These are phyloP conservation scores for Emydocephalus ijimae DNA, from an alignment of 2,113 vertebrate species.

Conservation along the genomic window DNA sequence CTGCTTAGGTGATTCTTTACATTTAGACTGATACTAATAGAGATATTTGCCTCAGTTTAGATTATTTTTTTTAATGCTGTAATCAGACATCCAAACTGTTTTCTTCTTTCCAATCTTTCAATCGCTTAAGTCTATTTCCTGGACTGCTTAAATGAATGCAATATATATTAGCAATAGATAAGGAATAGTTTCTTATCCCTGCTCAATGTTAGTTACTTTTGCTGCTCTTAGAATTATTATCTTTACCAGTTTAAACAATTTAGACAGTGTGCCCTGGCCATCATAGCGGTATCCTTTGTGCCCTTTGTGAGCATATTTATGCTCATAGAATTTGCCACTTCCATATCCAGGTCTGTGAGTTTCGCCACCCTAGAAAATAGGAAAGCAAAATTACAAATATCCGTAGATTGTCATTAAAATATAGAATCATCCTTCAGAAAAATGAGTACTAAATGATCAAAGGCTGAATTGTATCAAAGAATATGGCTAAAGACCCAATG, in stretches of 20 bases:
- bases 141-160: background rate
- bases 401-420: background rate
- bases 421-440: background rate
- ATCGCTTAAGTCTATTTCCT: background rate
- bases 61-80: background rate
- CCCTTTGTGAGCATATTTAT: slow-evolving; percentile 79
- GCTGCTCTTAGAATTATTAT: slow-evolving; percentile 30
- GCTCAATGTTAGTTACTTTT: background rate
- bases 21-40: background rate
- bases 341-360: slow-evolving; percentile 76
- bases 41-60: background rate
- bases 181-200: background rate
- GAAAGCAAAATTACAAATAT: slow-evolving; percentile 54
- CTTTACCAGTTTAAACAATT: slow-evolving; percentile 97
- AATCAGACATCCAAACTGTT: background rate
- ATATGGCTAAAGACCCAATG: background rate
- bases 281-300: slow-evolving; percentile 85
- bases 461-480: background rate
- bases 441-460: background rate
- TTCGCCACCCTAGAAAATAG: slow-evolving; percentile 74
- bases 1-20: background rate
- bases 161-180: background rate
- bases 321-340: slow-evolving; percentile 71
- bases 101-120: background rate
- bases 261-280: slow-evolving; percentile 90